phyloP scores from a whole-genome alignment of 2,797 vertebrate species.

The Peromyscus nudipes region DNA sequence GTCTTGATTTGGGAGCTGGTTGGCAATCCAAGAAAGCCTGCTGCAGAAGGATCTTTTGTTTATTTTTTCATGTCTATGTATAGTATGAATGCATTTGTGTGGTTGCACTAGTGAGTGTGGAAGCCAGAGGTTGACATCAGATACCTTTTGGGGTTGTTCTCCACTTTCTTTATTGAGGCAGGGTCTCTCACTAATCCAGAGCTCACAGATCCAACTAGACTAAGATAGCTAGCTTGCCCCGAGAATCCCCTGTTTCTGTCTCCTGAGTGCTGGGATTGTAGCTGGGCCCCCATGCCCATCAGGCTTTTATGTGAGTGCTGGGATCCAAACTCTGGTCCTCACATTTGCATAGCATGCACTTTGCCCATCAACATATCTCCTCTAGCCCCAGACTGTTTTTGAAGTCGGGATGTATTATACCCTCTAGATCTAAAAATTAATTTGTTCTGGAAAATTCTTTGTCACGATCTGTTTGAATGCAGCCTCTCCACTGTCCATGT shows the following conservation, averaged over 20 bases:
- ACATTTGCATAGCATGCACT: neutral
- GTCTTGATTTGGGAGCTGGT: neutral
- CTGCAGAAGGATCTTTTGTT: neutral
- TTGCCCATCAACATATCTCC: neutral
- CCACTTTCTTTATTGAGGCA: neutral
- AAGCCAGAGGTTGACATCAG: neutral
- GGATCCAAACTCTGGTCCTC: neutral
- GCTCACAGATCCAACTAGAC: neutral
- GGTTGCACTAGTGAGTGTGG: neutral
- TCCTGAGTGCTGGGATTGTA: neutral
- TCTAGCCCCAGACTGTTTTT: neutral
- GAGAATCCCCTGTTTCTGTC: accelerated
- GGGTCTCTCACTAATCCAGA: neutral
- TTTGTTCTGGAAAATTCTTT: neutral
- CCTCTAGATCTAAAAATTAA: neutral
- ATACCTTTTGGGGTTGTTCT: neutral
- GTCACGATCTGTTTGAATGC: neutral
- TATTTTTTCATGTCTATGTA: neutral
- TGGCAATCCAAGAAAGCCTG: neutral
- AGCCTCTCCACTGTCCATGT: neutral
- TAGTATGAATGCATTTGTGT: too few relatives aligned
- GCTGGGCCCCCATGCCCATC: too few relatives aligned
- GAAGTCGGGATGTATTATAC: neutral
- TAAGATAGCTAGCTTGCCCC: neutral
- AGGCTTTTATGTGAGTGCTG: neutral